phyloP scores from a whole-genome alignment of 2,113 vertebrate genomes.

The Neoarius graeffei region DNA sequence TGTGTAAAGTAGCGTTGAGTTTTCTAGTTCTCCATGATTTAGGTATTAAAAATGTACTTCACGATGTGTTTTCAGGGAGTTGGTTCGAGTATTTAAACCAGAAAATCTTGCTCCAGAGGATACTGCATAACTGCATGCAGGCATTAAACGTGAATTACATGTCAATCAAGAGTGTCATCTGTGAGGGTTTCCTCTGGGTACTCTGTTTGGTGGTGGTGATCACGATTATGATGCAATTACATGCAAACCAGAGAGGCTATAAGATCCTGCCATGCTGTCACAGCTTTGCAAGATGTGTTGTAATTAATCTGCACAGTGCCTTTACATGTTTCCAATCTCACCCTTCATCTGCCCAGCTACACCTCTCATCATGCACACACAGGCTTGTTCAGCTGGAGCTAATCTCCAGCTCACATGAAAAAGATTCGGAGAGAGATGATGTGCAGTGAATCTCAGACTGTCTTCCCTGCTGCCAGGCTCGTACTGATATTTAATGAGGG shows the following conservation, averaged over 20 bases:
- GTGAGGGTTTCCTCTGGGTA: neutral
- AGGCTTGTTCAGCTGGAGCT: neutral
- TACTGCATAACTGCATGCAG: neutral
- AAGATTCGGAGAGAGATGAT: neutral
- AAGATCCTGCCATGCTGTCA: neutral
- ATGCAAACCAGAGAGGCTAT: neutral
- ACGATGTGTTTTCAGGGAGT: neutral
- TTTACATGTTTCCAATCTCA: conserved; percentile 32
- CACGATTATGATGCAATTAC: neutral
- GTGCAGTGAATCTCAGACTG: neutral
- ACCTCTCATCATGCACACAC: neutral
- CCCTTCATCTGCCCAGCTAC: conserved; percentile 39
- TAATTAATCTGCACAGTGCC: conserved; percentile 41
- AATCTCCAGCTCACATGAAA: conserved; percentile 24
- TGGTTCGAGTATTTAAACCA: neutral
- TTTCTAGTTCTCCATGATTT: neutral
- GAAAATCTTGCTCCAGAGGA: neutral
- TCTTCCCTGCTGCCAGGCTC: neutral
- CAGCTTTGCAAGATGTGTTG: conserved; percentile 11
- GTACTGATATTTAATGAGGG: conserved; percentile 8
- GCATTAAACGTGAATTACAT: too few species aligned
- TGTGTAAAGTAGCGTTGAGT: neutral
- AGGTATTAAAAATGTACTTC: neutral
- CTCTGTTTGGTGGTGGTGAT: neutral
- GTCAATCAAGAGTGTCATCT: too few species aligned